A percentile compares a stretch with the other conserved stretches of the same genome.
Evolutionary conservation across 1,140 invertebrate species (phyloP).

Genomic region (Lordiphosa collinella): DNA sequence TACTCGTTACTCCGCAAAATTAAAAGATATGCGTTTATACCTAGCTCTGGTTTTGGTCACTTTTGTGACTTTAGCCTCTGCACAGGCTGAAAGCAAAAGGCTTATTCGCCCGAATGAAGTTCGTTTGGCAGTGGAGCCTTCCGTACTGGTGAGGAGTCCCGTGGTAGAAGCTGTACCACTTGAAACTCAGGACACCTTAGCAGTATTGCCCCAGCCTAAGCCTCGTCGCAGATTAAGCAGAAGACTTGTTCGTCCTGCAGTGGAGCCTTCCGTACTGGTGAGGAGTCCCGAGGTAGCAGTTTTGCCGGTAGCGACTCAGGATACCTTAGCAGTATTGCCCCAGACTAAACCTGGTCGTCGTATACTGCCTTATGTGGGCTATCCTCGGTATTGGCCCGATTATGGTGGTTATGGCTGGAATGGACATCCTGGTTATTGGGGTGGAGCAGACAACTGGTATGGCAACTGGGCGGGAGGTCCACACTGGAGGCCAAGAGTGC

Average conservation of each 20-base stretch:
- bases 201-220: no score
- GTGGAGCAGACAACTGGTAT: conserved; percentile 13
- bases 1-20: conserved; percentile 8
- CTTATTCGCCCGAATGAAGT: conserved; percentile 4
- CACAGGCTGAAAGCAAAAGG: conserved; percentile 19
- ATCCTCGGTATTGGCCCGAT: conserved; percentile 27
- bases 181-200: no score
- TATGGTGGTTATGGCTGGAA: conserved; percentile 35
- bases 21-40: conserved; percentile 32
- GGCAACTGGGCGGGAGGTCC: conserved; percentile 4
- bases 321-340: not conserved
- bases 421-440: conserved; percentile 19
- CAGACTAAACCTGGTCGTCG: not conserved
- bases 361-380: conserved; percentile 4
- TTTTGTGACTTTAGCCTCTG: conserved; percentile 29
- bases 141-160: not conserved
- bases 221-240: conserved; percentile 17
- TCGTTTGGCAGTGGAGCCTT: conserved; percentile 23
- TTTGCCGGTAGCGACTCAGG: not conserved
- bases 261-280: conserved; percentile 11
- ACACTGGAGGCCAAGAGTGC: conserved; percentile 10
- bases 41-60: conserved; percentile 29
- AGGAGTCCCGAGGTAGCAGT: not conserved
- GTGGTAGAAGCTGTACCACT: no score
- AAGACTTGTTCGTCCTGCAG: conserved; percentile 7